phyloP scores from a whole-genome alignment of 2,797 vertebrate genomes.

The Etheostoma perlongum region DNA sequence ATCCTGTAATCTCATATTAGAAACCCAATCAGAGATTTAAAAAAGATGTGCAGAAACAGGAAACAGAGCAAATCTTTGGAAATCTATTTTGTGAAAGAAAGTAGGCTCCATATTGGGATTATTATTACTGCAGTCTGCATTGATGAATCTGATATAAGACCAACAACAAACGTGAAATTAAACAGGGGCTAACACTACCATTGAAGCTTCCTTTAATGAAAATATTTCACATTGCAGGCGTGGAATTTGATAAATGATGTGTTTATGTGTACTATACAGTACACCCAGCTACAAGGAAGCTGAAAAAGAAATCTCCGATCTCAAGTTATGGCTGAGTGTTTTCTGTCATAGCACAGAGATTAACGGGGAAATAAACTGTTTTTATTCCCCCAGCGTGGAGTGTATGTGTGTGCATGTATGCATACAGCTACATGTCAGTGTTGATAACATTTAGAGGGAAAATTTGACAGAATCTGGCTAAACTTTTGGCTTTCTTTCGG shows the following conservation, averaged over 20 bases:
- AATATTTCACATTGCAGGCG: neutral
- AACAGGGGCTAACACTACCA: conserved; percentile 13
- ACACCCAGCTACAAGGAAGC: neutral
- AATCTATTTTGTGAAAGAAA: conserved; percentile 42
- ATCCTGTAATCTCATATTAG: conserved; percentile 53
- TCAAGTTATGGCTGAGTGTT: neutral
- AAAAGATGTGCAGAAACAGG: conserved; percentile 46
- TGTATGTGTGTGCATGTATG: neutral
- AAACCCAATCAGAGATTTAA: conserved; percentile 47
- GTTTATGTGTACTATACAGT: neutral
- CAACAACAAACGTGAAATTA: conserved; percentile 23
- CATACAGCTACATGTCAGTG: neutral
- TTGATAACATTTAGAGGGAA: conserved; percentile 26
- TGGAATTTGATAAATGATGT: conserved; percentile 30
- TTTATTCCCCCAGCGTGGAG: neutral
- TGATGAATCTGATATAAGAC: conserved; percentile 30
- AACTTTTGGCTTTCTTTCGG: conserved; percentile 29
- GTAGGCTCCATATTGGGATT: conserved; percentile 33
- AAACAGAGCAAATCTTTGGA: conserved; percentile 52
- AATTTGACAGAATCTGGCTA: conserved; percentile 34
- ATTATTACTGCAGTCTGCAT: conserved; percentile 41
- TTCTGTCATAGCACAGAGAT: conserved; percentile 27
- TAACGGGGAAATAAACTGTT: conserved; percentile 27
- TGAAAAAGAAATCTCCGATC: conserved; percentile 4
- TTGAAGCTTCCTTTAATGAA: conserved; percentile 27